Evolutionary conservation across 2,888 invertebrate genomes (phyloP).

Genomic region (Schrankia costaestrigalis): DNA sequence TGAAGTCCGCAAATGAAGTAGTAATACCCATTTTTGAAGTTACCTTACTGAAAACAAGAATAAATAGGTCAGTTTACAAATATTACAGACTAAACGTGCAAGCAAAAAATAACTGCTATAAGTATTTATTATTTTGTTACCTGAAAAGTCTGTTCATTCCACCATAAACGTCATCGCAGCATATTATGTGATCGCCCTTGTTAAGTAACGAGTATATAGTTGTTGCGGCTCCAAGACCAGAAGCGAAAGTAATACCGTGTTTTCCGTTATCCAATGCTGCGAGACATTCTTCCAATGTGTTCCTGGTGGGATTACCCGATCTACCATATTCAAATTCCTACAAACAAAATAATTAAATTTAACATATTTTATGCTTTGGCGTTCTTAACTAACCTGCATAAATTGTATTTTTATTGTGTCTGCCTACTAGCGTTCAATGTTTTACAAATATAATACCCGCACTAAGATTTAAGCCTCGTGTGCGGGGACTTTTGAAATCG

Average conservation of each 20-base stretch:
- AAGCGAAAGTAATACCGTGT: constrained; percentile 90
- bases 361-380: background rate
- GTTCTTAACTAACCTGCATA: too few species aligned
- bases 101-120: background rate
- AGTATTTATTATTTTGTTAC: constrained; percentile 35
- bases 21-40: constrained; percentile 84
- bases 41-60: constrained; percentile 83
- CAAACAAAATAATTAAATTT: constrained; percentile 16
- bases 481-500: too few species aligned
- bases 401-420: too few species aligned
- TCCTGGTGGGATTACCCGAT: constrained; percentile 96
- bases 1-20: constrained; percentile 89
- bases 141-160: constrained; percentile 90
- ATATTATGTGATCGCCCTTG: constrained; percentile 93
- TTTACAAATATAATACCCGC: too few species aligned
- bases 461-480: too few species aligned
- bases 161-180: constrained; percentile 96
- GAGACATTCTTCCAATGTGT: constrained; percentile 92
- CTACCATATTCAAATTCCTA: constrained; percentile 95
- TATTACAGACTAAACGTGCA: too few species aligned
- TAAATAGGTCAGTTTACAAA: too few species aligned
- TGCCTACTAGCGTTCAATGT: too few species aligned
- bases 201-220: constrained; percentile 87
- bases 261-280: constrained; percentile 95
- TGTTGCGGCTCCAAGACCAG: constrained; percentile 94